These are phyloP conservation scores for Bombus waltoni DNA, from an alignment of 1,140 invertebrate species.

Conservation along the genomic window DNA sequence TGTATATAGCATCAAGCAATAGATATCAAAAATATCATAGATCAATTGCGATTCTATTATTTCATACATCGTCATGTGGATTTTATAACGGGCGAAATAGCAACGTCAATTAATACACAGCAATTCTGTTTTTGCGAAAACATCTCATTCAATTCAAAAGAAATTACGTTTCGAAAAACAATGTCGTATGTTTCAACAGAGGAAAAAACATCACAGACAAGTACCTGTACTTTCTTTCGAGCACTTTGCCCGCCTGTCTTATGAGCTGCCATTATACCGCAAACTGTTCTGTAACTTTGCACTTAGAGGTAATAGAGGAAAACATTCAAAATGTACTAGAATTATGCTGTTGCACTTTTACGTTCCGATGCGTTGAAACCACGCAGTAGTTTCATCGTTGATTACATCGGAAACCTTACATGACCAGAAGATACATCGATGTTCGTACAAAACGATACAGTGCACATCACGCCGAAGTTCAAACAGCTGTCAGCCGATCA, in stretches of 20 bases:
- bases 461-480: conserved; percentile 23
- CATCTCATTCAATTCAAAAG: too few relatives aligned
- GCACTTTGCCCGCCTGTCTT: conserved; percentile 84
- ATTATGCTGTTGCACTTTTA: conserved; percentile 24
- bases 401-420: conserved; percentile 26
- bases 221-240: conserved; percentile 88
- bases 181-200: background rate
- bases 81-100: background rate
- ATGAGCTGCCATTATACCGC: conserved; percentile 79
- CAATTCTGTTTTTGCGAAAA: background rate
- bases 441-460: conserved; percentile 23
- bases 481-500: conserved; percentile 35
- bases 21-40: background rate
- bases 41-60: background rate
- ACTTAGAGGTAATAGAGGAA: conserved; percentile 4
- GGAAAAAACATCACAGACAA: conserved; percentile 12
- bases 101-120: too few relatives aligned
- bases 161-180: background rate
- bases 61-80: background rate
- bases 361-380: conserved; percentile 31
- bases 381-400: conserved; percentile 39
- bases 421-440: background rate
- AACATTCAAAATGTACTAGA: conserved; percentile 33
- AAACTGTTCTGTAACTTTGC: conserved; percentile 21
- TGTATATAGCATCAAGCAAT: background rate